phyloP scores from a whole-genome alignment of 2,797 vertebrate genomes.

The Gambelia wislizenii region DNA sequence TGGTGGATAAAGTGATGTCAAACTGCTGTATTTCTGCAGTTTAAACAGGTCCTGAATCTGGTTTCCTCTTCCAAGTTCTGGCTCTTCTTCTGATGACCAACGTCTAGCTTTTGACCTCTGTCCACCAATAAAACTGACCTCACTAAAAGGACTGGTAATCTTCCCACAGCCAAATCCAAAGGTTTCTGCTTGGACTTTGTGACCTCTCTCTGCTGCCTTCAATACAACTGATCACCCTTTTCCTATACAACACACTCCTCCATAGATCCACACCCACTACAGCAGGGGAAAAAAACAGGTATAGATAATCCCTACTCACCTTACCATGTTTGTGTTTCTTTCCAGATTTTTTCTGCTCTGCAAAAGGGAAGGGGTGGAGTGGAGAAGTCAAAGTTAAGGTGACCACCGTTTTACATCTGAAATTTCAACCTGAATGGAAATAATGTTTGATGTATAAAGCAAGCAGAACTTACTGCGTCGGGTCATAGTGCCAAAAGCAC shows the following conservation, averaged over 20 bases:
- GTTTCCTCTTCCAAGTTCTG: too few relatives aligned
- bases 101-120: not conserved
- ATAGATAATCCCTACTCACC: conserved; percentile 52
- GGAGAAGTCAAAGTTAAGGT: not conserved
- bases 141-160: not conserved
- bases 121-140: not conserved
- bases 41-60: too few relatives aligned
- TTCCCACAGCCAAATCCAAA: not conserved
- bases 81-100: not conserved
- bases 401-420: not conserved
- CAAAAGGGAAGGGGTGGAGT: not conserved
- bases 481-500: conserved; percentile 11
- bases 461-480: conserved; percentile 36
- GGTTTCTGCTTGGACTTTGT: not conserved
- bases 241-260: not conserved
- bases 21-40: too few relatives aligned
- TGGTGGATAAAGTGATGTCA: too few relatives aligned
- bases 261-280: not conserved
- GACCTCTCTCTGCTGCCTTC: not conserved
- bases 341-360: conserved; percentile 40
- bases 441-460: not conserved
- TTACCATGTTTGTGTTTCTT: conserved; percentile 65
- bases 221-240: not conserved
- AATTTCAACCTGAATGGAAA: not conserved
- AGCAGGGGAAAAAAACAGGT: too few relatives aligned